These are phyloP conservation scores for Octonoba sinensis DNA, from an alignment of 2,888 invertebrate genomes.

Conservation along the genomic window DNA sequence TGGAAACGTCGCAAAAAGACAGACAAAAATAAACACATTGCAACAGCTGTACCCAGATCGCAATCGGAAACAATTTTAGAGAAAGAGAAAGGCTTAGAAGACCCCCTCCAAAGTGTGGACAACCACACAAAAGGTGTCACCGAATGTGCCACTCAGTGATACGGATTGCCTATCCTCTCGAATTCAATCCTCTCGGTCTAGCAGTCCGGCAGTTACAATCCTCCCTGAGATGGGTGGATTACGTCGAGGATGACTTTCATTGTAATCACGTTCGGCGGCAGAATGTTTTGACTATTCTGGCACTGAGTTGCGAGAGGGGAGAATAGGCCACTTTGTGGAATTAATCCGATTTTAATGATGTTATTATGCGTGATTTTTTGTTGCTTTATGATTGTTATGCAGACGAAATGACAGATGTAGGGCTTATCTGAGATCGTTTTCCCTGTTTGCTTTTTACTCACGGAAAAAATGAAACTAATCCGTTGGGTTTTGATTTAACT, in stretches of 20 bases:
- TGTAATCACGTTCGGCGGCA: slow-evolving; percentile 20
- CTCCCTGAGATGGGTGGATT: slow-evolving; percentile 49
- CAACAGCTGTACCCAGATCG: not conserved
- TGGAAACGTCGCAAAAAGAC: too few species aligned
- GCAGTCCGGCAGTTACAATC: not conserved
- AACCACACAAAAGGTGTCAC: slow-evolving; percentile 63
- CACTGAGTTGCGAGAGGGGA: not conserved
- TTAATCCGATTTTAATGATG: slow-evolving; percentile 64
- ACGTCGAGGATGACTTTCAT: slow-evolving; percentile 54
- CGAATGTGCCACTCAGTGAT: slow-evolving; percentile 48
- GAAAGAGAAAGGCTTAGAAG: slow-evolving; percentile 39
- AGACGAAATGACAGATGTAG: too few species aligned
- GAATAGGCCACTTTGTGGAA: slow-evolving; percentile 47
- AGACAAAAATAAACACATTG: too few species aligned
- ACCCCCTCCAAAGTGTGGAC: slow-evolving; percentile 52
- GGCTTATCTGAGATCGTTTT: too few species aligned
- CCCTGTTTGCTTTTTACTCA: too few species aligned
- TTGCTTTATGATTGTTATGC: too few species aligned
- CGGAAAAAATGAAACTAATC: too few species aligned
- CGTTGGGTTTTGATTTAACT: too few species aligned
- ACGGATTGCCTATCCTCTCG: slow-evolving; percentile 41
- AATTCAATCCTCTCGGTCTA: slow-evolving; percentile 43
- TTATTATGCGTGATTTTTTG: slow-evolving; percentile 16
- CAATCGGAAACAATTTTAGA: slow-evolving; percentile 30
- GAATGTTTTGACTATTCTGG: slow-evolving; percentile 54